Base-by-base conservation (phyloP, 1,140 invertebrate genomes). In the Dinothrombium tinctorium region DNA sequence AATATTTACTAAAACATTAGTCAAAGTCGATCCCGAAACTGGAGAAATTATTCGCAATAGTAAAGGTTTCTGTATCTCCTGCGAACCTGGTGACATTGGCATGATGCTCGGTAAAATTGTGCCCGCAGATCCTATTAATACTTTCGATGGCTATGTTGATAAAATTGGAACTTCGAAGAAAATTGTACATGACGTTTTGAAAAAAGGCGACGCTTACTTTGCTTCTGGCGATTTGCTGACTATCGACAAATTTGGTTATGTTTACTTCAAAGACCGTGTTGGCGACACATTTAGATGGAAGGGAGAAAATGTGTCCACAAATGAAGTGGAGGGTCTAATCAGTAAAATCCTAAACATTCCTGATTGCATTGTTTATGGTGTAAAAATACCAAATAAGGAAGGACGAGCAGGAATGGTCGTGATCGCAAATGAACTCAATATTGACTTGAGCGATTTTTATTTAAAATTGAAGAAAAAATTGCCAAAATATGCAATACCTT, bases 101-200 rank as follows among this genome's bases (percentile, higher is more conserved):
- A 87, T 92, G 43, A 82, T 99, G 54, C 79, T 98, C 32, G 92
- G 90, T 1, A 92, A 90, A 65, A 98, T 99, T 47, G 66, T 78
- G 11, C 69, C 73, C 14, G 56, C 58, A 33, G 62, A 68, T 50
- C 62, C 66, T 14, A 37, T 65, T 6, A 53, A 64, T n/a, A 47
- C 56, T n/a, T 72, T 70, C 55, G 66, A 66, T 49, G 68, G 92
- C 14, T 98, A 98, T 57, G 82, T 90, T 1, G 84, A 92, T 59
- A 69, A 81, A 53, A 70, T 72, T 35, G 90, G 87, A 6, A 90
- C 86, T 0, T 70, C 76, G 28, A 95, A 90, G 59, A 98, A 99
- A 61, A 61, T 98, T 24, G 73, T 90, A 2, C 55, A 62, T n/a
- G 70, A 95, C 62, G 86, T 98, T 11, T 92, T 95, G 56, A 57